A percentile compares a stretch with the other conserved stretches of the same genome.
Conservation (phyloP, 2,888 invertebrate species). For the Tetramorium bicarinatum region DNA sequence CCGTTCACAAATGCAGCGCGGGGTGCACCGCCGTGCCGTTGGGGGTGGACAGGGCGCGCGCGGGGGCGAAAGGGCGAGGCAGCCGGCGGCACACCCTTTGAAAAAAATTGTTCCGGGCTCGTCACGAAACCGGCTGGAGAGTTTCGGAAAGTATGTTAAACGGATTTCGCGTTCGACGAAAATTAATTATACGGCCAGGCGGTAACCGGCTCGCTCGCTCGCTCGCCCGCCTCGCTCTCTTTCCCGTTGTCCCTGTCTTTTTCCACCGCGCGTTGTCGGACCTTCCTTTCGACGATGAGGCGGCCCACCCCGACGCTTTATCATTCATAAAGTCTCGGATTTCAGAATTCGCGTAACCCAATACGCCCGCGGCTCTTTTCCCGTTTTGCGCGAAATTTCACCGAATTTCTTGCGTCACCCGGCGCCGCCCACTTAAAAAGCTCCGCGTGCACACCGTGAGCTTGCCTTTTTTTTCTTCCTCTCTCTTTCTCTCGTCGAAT, state of each 20-base stretch:
- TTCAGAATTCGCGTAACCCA: slow-evolving; percentile 61
- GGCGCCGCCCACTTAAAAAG: slow-evolving; percentile 58
- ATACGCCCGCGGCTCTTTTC: slow-evolving; percentile 55
- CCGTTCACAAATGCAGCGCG: slow-evolving; percentile 46
- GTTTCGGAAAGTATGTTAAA: slow-evolving; percentile 68
- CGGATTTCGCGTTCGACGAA: slow-evolving; percentile 68
- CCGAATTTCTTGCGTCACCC: slow-evolving; percentile 61
- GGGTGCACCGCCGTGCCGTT: slow-evolving; percentile 16
- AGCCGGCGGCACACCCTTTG: slow-evolving; percentile 63
- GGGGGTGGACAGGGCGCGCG: not conserved
- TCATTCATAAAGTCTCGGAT: slow-evolving; percentile 65
- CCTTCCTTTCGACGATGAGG: slow-evolving; percentile 57
- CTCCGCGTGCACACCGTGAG: slow-evolving; percentile 51
- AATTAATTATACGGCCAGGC: slow-evolving; percentile 67
- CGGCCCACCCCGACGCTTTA: slow-evolving; percentile 52
- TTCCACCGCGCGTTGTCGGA: slow-evolving; percentile 51
- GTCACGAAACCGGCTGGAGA: slow-evolving; percentile 54
- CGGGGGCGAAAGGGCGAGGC: slow-evolving; percentile 39
- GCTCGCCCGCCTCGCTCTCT: slow-evolving; percentile 11
- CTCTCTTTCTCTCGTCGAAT: slow-evolving; percentile 55
- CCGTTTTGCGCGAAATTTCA: slow-evolving; percentile 57
- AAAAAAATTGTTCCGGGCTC: slow-evolving; percentile 66
- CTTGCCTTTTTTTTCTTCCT: slow-evolving; percentile 38
- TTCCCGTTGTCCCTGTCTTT: slow-evolving; percentile 39
- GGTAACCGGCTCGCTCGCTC: slow-evolving; percentile 42